Base-by-base conservation (phyloP, 2,797 vertebrate genomes). In the Danio aesculapii region DNA sequence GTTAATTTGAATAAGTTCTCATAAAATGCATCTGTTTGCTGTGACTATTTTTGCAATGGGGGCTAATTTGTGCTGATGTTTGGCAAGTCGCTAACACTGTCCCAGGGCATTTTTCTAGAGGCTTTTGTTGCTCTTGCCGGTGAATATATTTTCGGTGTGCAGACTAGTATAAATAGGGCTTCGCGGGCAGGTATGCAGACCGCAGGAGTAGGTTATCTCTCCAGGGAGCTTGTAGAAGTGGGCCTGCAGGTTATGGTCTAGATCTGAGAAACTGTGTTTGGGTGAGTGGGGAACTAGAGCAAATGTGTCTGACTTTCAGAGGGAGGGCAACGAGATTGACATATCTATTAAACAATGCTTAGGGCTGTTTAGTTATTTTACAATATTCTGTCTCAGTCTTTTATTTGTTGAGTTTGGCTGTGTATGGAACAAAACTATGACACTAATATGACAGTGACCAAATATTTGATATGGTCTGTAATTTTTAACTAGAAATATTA, bases 181-280 rank as follows among this genome's bases (percentile, higher is more conserved):
- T 57, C 30, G 59, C n/a, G 14, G 52, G 63, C 44, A 80, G 77
- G 80, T 79, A 79, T 77, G 52, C 74, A 81, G 83, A 78, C 77
- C 66, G 39, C 77, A 59, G 70, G 81, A 83, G 74, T 75, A 81
- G 74, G 81, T 83, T 71, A 67, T 83, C 64, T 81, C 83, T 75
- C 83, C 3, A 9, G 85, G 68, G 85, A 83, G 7, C 5, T 2
- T 12, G 49, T 50, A 50, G 57, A 87, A 85, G 14, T 83, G 77
- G 78, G 83, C 74, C 74, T 83, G 19, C 62, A 83, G 83, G 81
- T 79, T 83, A 77, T 81, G 75, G 75, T 79, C 81, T 83, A 83
- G 47, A 83, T 83, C 58, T 64, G 76, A 63, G 44, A 68, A 16
- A 61, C 13, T 30, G 46, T 39, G 53, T 17, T 19, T 57, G 30